A percentile compares a stretch with the other conserved stretches of the same genome.
phyloP scores from a whole-genome alignment of 2,797 vertebrate species.

The Hephaestus fuliginosus region DNA sequence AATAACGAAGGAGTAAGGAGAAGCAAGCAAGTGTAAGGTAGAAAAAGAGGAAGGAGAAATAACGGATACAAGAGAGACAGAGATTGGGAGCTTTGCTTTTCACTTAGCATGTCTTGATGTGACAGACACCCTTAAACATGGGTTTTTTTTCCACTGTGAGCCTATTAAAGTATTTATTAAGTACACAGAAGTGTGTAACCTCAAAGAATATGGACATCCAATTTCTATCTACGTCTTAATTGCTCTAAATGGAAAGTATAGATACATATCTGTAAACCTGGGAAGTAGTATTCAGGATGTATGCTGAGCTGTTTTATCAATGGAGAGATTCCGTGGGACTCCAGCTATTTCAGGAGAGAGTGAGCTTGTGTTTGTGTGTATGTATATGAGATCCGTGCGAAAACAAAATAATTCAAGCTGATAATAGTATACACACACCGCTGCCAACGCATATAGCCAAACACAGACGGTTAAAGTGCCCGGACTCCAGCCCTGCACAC shows the following conservation, averaged over 20 bases:
- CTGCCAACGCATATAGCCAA: conserved; percentile 15
- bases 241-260: conserved; percentile 1
- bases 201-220: neutral
- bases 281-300: neutral
- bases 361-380: neutral
- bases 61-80: conserved; percentile 17
- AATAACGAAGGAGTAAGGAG: conserved; percentile 29
- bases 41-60: conserved; percentile 14
- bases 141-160: neutral
- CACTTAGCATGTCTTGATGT: conserved; percentile 1
- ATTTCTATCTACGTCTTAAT: neutral
- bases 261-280: neutral
- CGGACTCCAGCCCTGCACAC: conserved; percentile 37
- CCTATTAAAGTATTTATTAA: conserved; percentile 12
- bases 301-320: conserved; percentile 1
- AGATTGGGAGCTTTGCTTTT: conserved; percentile 24
- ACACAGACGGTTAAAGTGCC: conserved; percentile 44
- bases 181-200: neutral
- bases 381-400: neutral
- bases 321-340: neutral
- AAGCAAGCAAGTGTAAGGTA: neutral
- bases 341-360: neutral
- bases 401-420: conserved; percentile 10
- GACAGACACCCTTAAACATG: conserved; percentile 17
- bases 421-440: conserved; percentile 6